Evolutionary conservation across 2,113 vertebrate genomes (phyloP).

Genomic region (Erythrocercus mccallii): DNA sequence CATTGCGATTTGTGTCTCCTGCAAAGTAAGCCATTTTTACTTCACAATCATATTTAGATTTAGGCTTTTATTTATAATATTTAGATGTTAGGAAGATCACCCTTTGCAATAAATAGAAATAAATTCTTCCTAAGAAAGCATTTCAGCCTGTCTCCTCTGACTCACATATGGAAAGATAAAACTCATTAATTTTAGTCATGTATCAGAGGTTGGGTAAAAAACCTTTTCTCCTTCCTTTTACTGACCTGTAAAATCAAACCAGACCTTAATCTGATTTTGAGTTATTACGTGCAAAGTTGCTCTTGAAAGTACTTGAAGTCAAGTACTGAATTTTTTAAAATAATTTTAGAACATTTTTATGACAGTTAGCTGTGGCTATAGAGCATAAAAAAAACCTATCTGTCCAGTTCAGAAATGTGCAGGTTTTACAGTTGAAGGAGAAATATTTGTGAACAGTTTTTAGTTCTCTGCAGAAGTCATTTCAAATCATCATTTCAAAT

Average conservation of each 20-base stretch:
- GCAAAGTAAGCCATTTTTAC: not conserved
- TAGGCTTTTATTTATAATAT: not conserved
- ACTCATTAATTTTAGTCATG: not conserved
- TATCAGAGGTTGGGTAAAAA: not conserved
- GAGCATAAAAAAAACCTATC: not conserved
- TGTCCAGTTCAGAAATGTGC: not conserved
- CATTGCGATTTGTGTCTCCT: not conserved
- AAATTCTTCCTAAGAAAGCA: not conserved
- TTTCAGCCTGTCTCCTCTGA: not conserved
- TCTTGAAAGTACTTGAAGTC: not conserved
- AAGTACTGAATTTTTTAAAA: not conserved
- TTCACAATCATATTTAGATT: slow-evolving; percentile 18
- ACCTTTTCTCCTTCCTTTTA: not conserved
- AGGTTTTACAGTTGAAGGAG: not conserved
- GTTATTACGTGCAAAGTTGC: not conserved
- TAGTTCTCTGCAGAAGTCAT: not conserved
- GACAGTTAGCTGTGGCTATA: not conserved
- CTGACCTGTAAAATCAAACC: not conserved
- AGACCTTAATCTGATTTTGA: not conserved
- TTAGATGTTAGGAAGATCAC: not conserved
- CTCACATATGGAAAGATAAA: not conserved
- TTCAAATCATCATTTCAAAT: not conserved
- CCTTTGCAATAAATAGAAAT: not conserved
- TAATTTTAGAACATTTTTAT: not conserved
- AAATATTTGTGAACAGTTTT: not conserved